Evolutionary conservation across 2,797 vertebrate species (phyloP).

Genomic region (Oophaga sylvatica): DNA sequence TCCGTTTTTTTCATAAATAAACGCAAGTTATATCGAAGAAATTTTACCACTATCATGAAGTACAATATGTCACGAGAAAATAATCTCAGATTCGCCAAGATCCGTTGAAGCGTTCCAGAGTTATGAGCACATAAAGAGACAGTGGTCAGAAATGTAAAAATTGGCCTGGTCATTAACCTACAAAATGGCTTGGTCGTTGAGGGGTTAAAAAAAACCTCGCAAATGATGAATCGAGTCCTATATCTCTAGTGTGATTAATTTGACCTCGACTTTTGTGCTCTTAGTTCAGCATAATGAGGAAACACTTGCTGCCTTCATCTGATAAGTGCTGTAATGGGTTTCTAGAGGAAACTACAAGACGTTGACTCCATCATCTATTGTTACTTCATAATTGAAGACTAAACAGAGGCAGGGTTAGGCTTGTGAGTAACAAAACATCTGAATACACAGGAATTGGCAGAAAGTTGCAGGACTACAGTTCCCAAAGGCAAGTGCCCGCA

Average conservation of each 20-base stretch:
- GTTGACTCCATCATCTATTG: constrained; percentile 54
- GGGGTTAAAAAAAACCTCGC: too few species aligned
- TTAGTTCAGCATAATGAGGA: constrained; percentile 52
- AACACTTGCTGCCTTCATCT: constrained; percentile 57
- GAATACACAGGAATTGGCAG: neutral
- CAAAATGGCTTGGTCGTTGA: too few species aligned
- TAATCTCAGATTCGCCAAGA: too few species aligned
- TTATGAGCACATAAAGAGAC: too few species aligned
- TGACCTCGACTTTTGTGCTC: constrained; percentile 56
- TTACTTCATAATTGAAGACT: constrained; percentile 53
- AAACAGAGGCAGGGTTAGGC: constrained; percentile 40
- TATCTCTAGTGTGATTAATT: constrained; percentile 44
- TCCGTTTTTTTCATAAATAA: too few species aligned
- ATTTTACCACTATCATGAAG: too few species aligned
- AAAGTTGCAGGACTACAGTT: neutral
- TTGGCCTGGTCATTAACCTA: too few species aligned
- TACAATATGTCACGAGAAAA: too few species aligned
- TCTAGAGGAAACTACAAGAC: constrained; percentile 46
- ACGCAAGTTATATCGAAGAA: too few species aligned
- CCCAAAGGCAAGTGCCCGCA: neutral
- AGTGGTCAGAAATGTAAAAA: too few species aligned
- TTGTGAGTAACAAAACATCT: constrained; percentile 26
- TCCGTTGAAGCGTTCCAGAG: too few species aligned
- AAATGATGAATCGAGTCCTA: neutral
- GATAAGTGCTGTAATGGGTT: constrained; percentile 56